Evolutionary conservation across 2,888 invertebrate species (phyloP).

Genomic region (Cecidostiba fungosa): DNA sequence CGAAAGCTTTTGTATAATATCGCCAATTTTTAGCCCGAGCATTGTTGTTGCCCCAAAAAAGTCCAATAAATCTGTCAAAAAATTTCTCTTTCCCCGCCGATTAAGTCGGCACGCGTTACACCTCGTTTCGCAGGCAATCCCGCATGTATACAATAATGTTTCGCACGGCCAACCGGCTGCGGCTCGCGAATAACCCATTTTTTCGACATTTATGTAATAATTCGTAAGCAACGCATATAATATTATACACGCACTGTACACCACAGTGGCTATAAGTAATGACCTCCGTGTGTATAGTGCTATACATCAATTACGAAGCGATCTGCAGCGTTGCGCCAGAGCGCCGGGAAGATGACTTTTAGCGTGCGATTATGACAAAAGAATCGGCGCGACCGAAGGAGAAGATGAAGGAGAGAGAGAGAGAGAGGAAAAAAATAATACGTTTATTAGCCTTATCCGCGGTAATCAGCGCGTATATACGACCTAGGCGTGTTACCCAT

Average conservation of each 20-base stretch:
- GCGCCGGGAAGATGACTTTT: slow-evolving; percentile 41
- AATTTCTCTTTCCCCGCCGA: slow-evolving; percentile 35
- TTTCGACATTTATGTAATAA: slow-evolving; percentile 54
- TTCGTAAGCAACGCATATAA: background rate
- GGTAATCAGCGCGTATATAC: slow-evolving; percentile 46
- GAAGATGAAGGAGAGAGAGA: slow-evolving; percentile 10
- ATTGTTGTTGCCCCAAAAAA: slow-evolving; percentile 1
- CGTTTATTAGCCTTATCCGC: slow-evolving; percentile 58
- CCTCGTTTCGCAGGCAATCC: slow-evolving; percentile 32
- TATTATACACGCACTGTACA: background rate
- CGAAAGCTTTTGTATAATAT: background rate
- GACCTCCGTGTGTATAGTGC: slow-evolving; percentile 6
- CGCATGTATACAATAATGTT: background rate
- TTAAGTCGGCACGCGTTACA: slow-evolving; percentile 12
- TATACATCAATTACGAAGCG: slow-evolving; percentile 46
- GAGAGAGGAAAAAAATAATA: slow-evolving; percentile 32
- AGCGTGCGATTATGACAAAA: slow-evolving; percentile 42
- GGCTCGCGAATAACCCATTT: background rate
- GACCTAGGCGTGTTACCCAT: slow-evolving; percentile 52
- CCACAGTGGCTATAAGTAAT: slow-evolving; percentile 22
- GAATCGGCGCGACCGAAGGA: background rate
- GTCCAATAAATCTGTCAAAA: slow-evolving; percentile 41
- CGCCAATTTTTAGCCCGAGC: background rate
- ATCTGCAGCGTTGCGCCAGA: background rate
- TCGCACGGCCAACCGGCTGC: slow-evolving; percentile 27